Base-by-base conservation (phyloP, 2,888 invertebrate species). In the Schizotus pectinicornis region DNA sequence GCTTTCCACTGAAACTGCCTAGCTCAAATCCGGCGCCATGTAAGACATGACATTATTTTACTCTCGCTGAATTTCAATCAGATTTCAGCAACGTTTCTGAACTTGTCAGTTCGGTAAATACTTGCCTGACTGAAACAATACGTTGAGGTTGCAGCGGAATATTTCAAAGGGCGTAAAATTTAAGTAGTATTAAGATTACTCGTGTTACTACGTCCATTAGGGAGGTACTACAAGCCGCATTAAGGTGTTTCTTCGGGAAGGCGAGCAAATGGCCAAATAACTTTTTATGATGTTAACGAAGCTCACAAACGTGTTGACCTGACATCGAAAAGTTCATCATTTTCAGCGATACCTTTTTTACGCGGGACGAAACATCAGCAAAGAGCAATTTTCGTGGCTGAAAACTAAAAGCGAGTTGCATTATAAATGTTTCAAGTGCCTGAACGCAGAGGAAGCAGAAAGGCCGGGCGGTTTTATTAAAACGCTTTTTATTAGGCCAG, bases 1-100 rank as follows among this genome's bases (percentile, higher is more conserved):
- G 38, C 53, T 61, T 56, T 56, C 59, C 57, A 51, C 63, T 53
- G 50, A 52, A 56, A 59, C 58, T 61, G 60, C 62, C 59, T 58
- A 52, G 52, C 63, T 59, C 58, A 63, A 65, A 65, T 67, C 67
- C 67, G 63, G 63, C 60, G 56, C 64, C 69, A 64, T 74, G 72
- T 73, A 69, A 68, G 73, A 73, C 72, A 73, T 63, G 72, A 67
- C 73, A 70, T 73, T 74, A 73, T 72, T 72, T 74, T 72, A 71
- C 72, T 70, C 69, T 62, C 59, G 69, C 70, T 71, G 73, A 73
- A 73, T 74, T 73, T 73, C 71, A 74, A 74, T 73, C 69, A 71
- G 71, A 70, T 69, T 67, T 67, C 64, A 59, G 63, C 65, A 62
- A 63, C 68, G 63, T 69, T 65, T 65, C 68, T 67, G 69, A 69